A percentile compares a stretch with the other conserved stretches of the same genome.
These are phyloP conservation scores for Nemapogon koenigi DNA, from an alignment of 2,888 invertebrate genomes.

Conservation along the genomic window DNA sequence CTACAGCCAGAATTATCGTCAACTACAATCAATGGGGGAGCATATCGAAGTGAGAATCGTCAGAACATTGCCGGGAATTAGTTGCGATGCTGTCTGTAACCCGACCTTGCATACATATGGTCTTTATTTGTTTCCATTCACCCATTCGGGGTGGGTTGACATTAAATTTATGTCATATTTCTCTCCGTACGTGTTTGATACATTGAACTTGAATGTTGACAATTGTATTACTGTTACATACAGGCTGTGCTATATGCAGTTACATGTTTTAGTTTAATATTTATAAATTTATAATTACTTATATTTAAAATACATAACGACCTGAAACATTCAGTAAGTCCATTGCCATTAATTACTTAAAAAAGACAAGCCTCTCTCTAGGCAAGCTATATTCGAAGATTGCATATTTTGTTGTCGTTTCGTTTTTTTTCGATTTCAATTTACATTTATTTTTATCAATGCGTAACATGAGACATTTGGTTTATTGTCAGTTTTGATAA, in stretches of 20 bases:
- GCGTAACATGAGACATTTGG: too few relatives aligned
- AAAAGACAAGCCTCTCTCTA: too few relatives aligned
- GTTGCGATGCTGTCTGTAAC: constrained; percentile 45
- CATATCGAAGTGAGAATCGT: constrained; percentile 2
- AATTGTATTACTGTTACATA: constrained; percentile 44
- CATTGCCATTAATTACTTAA: too few relatives aligned
- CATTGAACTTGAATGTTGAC: constrained; percentile 53
- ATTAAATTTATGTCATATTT: constrained; percentile 60
- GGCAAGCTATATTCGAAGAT: too few relatives aligned
- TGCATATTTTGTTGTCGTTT: too few relatives aligned
- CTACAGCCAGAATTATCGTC: background rate
- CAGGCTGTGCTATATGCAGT: constrained; percentile 32
- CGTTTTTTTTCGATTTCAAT: too few relatives aligned
- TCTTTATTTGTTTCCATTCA: constrained; percentile 51
- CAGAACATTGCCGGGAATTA: constrained; percentile 28
- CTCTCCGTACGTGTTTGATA: constrained; percentile 29
- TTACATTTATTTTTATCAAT: too few relatives aligned
- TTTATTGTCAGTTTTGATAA: too few relatives aligned
- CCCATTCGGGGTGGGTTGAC: constrained; percentile 37
- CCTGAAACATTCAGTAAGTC: too few relatives aligned
- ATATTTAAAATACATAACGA: too few relatives aligned
- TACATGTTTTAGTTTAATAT: too few relatives aligned
- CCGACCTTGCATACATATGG: constrained; percentile 52
- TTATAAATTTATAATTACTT: too few relatives aligned
- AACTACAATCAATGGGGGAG: constrained; percentile 6